These are phyloP conservation scores for Drosophila setosimentum DNA, from an alignment of 2,888 invertebrate species.

Conservation along the genomic window DNA sequence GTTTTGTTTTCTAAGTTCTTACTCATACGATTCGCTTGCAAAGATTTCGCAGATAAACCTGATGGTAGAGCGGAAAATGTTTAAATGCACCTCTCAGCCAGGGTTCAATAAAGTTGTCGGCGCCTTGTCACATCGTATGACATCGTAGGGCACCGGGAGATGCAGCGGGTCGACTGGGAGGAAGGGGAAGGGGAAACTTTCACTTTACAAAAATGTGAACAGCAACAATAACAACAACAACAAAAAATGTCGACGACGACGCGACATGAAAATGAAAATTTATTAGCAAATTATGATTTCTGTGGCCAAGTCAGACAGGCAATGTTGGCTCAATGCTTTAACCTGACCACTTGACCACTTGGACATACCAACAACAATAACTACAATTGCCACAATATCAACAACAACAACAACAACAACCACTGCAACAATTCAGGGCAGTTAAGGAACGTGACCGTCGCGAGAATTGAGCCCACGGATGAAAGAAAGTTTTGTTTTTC, in stretches of 20 bases:
- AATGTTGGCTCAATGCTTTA: slow-evolving; percentile 36
- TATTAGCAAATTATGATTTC: slow-evolving; percentile 78
- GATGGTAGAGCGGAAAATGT: neutral
- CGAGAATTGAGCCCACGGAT: slow-evolving; percentile 71
- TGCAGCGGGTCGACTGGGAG: neutral
- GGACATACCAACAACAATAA: slow-evolving; percentile 24
- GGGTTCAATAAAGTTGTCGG: neutral
- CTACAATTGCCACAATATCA: slow-evolving; percentile 16
- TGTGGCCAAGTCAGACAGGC: slow-evolving; percentile 50
- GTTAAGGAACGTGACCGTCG: slow-evolving; percentile 72
- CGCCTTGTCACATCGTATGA: slow-evolving; percentile 43
- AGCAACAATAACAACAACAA: slow-evolving; percentile 3
- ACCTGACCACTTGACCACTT: slow-evolving; percentile 53
- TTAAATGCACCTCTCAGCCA: neutral
- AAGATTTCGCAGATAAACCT: neutral
- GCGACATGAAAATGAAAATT: slow-evolving; percentile 76
- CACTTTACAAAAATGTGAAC: slow-evolving; percentile 65
- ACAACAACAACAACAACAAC: slow-evolving; percentile 21
- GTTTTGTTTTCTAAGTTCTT: neutral
- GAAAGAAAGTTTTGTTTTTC: slow-evolving; percentile 66
- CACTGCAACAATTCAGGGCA: slow-evolving; percentile 66
- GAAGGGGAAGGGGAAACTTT: slow-evolving; percentile 53
- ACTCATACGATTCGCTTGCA: neutral
- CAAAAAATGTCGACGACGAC: slow-evolving; percentile 21
- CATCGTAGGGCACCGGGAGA: slow-evolving; percentile 11